Evolutionary conservation across 1,140 invertebrate species (phyloP).

Genomic region (Yoshiicerus persimilis): DNA sequence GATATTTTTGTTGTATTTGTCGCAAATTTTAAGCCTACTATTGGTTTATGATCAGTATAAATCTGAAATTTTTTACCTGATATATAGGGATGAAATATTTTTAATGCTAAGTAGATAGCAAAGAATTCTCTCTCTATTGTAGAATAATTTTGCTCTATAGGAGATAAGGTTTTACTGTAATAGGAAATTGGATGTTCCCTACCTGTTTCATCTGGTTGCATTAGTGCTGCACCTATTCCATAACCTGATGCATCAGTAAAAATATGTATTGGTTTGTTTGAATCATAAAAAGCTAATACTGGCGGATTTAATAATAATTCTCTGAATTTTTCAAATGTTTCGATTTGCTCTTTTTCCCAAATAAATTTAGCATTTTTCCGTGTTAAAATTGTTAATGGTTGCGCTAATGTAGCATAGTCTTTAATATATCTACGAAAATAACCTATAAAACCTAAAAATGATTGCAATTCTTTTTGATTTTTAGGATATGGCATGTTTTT

Average conservation of each 20-base stretch:
- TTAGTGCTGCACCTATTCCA: constrained; percentile 51
- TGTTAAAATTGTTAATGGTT: too few relatives aligned
- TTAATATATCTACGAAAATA: too few relatives aligned
- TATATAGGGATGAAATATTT: constrained; percentile 54
- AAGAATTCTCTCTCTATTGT: constrained; percentile 35
- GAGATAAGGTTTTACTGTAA: not conserved
- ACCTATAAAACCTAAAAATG: too few relatives aligned
- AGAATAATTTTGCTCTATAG: not conserved
- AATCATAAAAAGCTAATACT: constrained; percentile 48
- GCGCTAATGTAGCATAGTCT: too few relatives aligned
- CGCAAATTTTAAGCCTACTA: not conserved
- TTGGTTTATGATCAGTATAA: not conserved
- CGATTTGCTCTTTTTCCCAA: too few relatives aligned
- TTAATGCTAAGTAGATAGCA: not conserved
- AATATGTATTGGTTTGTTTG: constrained; percentile 50
- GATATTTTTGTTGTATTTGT: constrained; percentile 51
- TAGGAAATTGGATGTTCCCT: constrained; percentile 45
- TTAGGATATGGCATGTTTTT: too few relatives aligned
- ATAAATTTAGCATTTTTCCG: too few relatives aligned
- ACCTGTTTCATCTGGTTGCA: constrained; percentile 43
- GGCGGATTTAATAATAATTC: constrained; percentile 31
- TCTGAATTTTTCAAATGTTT: constrained; percentile 46
- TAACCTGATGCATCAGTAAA: constrained; percentile 49
- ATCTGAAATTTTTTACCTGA: constrained; percentile 56
- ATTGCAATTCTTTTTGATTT: too few relatives aligned